Percentiles rank a stretch among this genome's conserved stretches.
Evolutionary conservation across 2,113 vertebrate genomes (phyloP).

Genomic region (Rhinolophus ferrumequinum): DNA sequence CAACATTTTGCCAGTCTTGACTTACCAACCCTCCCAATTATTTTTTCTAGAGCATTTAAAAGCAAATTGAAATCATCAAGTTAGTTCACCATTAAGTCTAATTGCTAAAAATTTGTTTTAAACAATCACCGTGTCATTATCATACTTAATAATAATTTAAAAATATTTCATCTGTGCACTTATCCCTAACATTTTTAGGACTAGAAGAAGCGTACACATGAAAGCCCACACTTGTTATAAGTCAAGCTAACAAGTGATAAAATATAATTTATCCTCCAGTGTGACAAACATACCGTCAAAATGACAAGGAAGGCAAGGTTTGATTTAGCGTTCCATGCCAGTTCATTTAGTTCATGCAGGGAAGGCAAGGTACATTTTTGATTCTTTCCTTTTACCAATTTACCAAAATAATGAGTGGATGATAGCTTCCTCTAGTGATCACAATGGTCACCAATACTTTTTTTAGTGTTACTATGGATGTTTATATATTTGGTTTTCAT

Average conservation of each 20-base stretch:
- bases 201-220: background rate
- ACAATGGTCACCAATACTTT: background rate
- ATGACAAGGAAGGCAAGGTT: background rate
- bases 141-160: background rate
- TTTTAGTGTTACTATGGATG: background rate
- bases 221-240: background rate
- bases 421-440: background rate
- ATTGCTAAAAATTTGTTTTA: background rate
- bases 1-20: background rate
- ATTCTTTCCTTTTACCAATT: background rate
- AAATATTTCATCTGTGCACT: background rate
- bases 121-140: background rate
- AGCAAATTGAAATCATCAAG: background rate
- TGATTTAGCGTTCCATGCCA: background rate
- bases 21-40: background rate
- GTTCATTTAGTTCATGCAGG: background rate
- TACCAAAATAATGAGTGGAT: background rate
- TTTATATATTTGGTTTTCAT: background rate
- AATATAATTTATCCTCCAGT: background rate
- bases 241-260: background rate
- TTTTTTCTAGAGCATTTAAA: background rate
- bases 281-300: background rate
- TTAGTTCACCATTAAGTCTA: background rate
- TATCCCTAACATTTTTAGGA: background rate
- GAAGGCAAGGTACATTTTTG: background rate